Evolutionary conservation across 1,140 invertebrate genomes (phyloP).

Genomic region (Saccostrea glomerata): DNA sequence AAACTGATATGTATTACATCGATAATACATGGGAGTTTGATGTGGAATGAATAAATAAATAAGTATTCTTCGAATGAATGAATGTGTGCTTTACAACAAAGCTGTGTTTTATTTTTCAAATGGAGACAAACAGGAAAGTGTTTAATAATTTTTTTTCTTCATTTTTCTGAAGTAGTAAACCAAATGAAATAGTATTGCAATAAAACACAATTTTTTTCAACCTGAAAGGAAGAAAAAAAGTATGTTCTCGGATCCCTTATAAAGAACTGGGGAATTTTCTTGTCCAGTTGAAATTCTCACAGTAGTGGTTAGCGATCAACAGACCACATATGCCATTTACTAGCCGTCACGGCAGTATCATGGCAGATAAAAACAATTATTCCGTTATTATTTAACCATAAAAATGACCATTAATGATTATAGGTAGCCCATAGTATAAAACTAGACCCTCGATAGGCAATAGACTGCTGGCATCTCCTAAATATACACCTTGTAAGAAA

Average conservation of each 20-base stretch:
- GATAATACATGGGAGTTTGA: neutral
- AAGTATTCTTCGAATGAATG: too few relatives aligned
- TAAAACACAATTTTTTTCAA: neutral
- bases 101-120: too few relatives aligned
- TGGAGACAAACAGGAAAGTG: too few relatives aligned
- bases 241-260: neutral
- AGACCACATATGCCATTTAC: neutral
- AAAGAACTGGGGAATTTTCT: neutral
- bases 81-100: too few relatives aligned
- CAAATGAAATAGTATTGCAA: too few relatives aligned
- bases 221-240: neutral
- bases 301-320: neutral
- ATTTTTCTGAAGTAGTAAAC: too few relatives aligned
- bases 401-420: slow-evolving; percentile 4
- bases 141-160: too few relatives aligned
- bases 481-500: too few relatives aligned
- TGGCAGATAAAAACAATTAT: neutral
- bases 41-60: neutral
- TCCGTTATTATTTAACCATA: neutral
- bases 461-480: too few relatives aligned
- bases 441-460: too few relatives aligned
- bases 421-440: neutral
- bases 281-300: neutral
- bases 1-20: neutral
- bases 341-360: neutral